Evolutionary conservation across 2,888 invertebrate species (phyloP).

Genomic region (Eledone cirrhosa): DNA sequence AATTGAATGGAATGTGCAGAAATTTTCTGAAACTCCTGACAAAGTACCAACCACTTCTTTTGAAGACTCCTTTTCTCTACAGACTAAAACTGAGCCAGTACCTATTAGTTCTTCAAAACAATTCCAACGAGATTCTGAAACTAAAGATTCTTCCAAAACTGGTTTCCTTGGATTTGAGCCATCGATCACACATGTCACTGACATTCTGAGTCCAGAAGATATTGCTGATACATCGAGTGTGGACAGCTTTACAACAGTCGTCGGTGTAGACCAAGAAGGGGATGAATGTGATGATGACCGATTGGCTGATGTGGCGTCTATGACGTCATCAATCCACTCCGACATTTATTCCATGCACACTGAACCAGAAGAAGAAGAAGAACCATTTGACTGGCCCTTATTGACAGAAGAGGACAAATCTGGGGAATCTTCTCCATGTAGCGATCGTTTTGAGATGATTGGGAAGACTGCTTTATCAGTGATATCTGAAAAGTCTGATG

Average conservation of each 20-base stretch:
- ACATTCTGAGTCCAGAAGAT: constrained; percentile 45
- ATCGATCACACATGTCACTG: constrained; percentile 12
- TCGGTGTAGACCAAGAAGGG: constrained; percentile 58
- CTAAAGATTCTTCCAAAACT: constrained; percentile 24
- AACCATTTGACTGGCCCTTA: constrained; percentile 32
- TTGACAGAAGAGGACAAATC: constrained; percentile 34
- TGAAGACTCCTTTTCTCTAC: constrained; percentile 44
- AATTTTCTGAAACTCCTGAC: constrained; percentile 18
- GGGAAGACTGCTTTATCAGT: constrained; percentile 58
- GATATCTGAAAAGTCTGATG: constrained; percentile 61
- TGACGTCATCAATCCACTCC: constrained; percentile 68
- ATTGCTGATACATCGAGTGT: constrained; percentile 63
- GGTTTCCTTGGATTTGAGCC: constrained; percentile 26
- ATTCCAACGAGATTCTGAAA: constrained; percentile 34
- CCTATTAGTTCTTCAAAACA: constrained; percentile 31
- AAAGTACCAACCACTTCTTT: background rate
- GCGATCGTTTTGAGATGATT: constrained; percentile 61
- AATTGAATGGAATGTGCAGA: constrained; percentile 18
- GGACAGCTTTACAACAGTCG: constrained; percentile 66
- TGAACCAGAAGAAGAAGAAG: constrained; percentile 74
- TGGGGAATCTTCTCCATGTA: constrained; percentile 53
- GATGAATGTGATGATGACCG: constrained; percentile 70
- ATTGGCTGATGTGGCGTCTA: constrained; percentile 70
- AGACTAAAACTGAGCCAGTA: constrained; percentile 38
- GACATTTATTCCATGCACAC: constrained; percentile 72